phyloP scores from a whole-genome alignment of 2,797 vertebrate species.

The Smutsia gigantea region DNA sequence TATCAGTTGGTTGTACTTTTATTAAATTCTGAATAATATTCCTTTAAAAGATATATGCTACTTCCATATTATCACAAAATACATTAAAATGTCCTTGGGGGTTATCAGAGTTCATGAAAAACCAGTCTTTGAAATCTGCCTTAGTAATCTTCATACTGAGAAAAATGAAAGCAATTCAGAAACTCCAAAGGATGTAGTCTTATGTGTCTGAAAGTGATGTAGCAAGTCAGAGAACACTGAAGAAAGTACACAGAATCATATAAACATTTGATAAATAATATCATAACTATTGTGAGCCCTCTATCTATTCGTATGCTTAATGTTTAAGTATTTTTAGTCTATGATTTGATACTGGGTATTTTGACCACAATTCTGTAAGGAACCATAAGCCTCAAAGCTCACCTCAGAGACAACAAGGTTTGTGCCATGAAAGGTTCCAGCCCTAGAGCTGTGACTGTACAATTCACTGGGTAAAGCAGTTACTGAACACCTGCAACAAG shows the following conservation, averaged over 20 bases:
- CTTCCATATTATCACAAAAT: slow-evolving; percentile 27
- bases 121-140: neutral
- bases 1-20: neutral
- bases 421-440: neutral
- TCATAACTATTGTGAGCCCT: neutral
- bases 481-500: neutral
- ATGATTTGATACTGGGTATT: neutral
- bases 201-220: neutral
- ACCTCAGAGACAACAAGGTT: neutral
- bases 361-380: neutral
- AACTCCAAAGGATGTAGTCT: neutral
- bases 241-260: neutral
- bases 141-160: neutral
- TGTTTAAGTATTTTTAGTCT: neutral
- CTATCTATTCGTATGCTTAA: neutral
- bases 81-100: neutral
- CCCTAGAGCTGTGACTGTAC: neutral
- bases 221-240: neutral
- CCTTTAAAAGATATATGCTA: neutral
- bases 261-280: neutral
- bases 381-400: neutral
- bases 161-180: neutral
- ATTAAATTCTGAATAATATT: neutral
- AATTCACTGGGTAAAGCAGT: neutral
- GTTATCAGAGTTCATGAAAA: neutral